Percentiles rank a stretch among this genome's conserved stretches.
Evolutionary conservation across 2,888 invertebrate species (phyloP).

Genomic region (Cheilosia vulpina): DNA sequence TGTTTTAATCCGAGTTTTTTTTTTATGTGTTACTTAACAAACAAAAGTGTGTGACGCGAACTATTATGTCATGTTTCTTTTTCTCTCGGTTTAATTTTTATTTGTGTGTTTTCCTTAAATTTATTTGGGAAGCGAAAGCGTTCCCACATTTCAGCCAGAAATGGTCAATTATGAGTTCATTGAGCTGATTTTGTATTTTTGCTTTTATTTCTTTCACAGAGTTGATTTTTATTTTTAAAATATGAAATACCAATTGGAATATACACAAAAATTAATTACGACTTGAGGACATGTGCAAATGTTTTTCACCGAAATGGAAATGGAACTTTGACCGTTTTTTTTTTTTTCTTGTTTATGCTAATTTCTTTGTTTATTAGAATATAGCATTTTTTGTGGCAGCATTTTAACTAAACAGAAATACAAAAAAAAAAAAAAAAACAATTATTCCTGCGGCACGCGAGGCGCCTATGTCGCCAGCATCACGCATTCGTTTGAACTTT

Average conservation of each 20-base stretch:
- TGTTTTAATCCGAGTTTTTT: background rate
- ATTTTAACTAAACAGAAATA: no score
- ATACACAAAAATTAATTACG: no score
- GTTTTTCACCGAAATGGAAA: background rate
- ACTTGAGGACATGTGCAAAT: no score
- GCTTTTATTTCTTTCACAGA: background rate
- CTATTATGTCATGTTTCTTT: slow-evolving; percentile 43
- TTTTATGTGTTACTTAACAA: slow-evolving; percentile 19
- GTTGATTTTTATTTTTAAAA: background rate
- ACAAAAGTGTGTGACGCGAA: slow-evolving; percentile 6
- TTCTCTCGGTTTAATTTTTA: background rate
- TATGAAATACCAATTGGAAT: no score
- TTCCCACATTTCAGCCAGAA: slow-evolving; percentile 18
- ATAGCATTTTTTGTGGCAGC: no score
- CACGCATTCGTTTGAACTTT: no score
- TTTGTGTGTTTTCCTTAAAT: background rate
- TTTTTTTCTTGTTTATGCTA: no score
- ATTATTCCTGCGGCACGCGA: no score
- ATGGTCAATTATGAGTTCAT: slow-evolving; percentile 27
- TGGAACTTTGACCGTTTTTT: background rate
- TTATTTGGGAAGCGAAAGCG: slow-evolving; percentile 13
- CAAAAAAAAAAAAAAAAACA: no score
- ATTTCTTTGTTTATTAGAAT: no score
- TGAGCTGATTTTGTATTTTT: slow-evolving; percentile 33
- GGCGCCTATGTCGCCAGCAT: no score